Conservation (phyloP, 2,797 vertebrate species). For the Danionella dracula region DNA sequence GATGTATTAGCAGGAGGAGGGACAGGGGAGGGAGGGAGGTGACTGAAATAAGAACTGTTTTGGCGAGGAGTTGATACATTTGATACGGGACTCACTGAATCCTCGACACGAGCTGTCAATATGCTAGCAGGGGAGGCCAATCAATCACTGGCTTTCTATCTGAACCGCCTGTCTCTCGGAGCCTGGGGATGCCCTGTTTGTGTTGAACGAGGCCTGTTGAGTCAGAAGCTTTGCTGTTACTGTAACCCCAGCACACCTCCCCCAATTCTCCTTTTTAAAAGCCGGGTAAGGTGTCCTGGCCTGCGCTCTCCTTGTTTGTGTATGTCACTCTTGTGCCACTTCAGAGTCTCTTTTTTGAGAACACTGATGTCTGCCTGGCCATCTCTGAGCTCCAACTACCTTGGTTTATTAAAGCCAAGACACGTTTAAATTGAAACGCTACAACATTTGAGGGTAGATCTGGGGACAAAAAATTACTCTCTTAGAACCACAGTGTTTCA, state of each 20-base stretch:
- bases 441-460: too few species aligned
- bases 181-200: constrained; percentile 58
- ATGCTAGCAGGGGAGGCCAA: constrained; percentile 71
- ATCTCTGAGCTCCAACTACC: too few species aligned
- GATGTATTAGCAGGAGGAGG: constrained; percentile 48
- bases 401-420: too few species aligned
- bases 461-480: too few species aligned
- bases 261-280: not conserved
- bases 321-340: constrained; percentile 36
- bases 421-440: too few species aligned
- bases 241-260: constrained; percentile 26
- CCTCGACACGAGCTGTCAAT: constrained; percentile 75
- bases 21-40: constrained; percentile 45
- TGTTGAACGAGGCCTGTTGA: constrained; percentile 50
- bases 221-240: constrained; percentile 37
- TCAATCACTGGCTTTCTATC: constrained; percentile 74
- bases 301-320: constrained; percentile 34
- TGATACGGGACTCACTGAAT: constrained; percentile 66
- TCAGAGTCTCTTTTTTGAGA: constrained; percentile 1
- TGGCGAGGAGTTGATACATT: constrained; percentile 65
- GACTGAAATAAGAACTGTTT: constrained; percentile 52
- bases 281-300: constrained; percentile 1
- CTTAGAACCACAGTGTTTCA: too few species aligned
- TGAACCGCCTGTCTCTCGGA: constrained; percentile 50
- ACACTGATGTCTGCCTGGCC: constrained; percentile 26